Conservation (phyloP, 2,888 invertebrate species). For the Tetragonula carbonaria region DNA sequence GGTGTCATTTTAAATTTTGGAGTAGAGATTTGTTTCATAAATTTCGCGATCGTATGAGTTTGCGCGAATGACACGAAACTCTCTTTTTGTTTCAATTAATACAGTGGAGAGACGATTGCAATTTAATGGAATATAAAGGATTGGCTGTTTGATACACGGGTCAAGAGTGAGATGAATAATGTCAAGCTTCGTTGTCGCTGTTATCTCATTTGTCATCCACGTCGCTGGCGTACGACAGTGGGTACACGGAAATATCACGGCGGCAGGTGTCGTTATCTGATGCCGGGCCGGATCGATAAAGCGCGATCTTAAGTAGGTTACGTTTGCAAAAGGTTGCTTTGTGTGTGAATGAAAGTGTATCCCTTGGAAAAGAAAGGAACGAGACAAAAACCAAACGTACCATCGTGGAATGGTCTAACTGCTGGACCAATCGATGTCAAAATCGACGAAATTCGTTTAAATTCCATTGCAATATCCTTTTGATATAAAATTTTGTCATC, state of each 20-base stretch:
- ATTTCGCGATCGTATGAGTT: not conserved
- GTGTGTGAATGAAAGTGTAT: not conserved
- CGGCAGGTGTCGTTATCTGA: slow-evolving; percentile 41
- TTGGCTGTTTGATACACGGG: not conserved
- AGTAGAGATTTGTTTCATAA: not conserved
- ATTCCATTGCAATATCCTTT: no score
- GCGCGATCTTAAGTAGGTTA: slow-evolving; percentile 37
- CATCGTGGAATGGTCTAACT: not conserved
- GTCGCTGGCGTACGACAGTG: slow-evolving; percentile 15
- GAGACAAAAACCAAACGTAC: not conserved
- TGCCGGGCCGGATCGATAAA: slow-evolving; percentile 29
- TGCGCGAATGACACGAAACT: not conserved
- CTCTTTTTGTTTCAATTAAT: not conserved
- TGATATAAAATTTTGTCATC: no score
- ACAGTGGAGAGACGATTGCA: not conserved
- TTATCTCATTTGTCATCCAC: slow-evolving; percentile 52
- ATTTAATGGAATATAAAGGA: slow-evolving; percentile 27
- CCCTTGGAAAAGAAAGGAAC: not conserved
- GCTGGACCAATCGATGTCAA: no score
- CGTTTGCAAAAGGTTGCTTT: slow-evolving; percentile 4
- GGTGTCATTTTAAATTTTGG: no score
- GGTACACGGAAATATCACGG: slow-evolving; percentile 32
- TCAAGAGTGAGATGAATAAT: slow-evolving; percentile 41
- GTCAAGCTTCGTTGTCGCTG: slow-evolving; percentile 23
- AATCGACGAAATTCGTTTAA: not conserved